phyloP scores from a whole-genome alignment of 2,797 vertebrate genomes.

The Sebastolobus alascanus region DNA sequence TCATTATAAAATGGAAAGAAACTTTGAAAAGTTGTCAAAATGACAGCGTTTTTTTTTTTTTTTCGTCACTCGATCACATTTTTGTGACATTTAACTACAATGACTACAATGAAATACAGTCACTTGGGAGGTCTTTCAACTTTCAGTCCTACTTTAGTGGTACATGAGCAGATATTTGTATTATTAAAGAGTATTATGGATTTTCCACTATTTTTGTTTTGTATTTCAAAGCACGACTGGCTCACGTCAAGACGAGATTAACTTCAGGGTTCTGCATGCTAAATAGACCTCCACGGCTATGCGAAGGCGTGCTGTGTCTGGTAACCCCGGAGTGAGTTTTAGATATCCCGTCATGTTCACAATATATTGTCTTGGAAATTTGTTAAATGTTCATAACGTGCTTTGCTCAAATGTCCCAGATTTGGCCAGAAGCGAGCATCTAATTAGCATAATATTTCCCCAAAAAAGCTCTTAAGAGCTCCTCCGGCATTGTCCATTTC shows the following conservation, averaged over 20 bases:
- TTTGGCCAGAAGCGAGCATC: slow-evolving; percentile 81
- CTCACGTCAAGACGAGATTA: slow-evolving; percentile 58
- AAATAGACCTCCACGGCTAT: slow-evolving; percentile 53
- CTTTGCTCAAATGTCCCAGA: slow-evolving; percentile 76
- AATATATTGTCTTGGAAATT: slow-evolving; percentile 78
- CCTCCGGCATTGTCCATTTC: slow-evolving; percentile 80
- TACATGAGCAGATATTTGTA: slow-evolving; percentile 1
- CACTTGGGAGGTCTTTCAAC: background rate
- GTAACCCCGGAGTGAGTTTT: slow-evolving; percentile 71
- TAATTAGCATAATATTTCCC: slow-evolving; percentile 85
- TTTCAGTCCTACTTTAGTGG: background rate
- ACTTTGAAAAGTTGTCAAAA: background rate
- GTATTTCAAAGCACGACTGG: slow-evolving; percentile 55
- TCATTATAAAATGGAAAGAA: background rate
- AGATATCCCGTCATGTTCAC: slow-evolving; percentile 71
- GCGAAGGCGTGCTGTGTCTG: slow-evolving; percentile 55
- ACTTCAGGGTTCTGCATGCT: slow-evolving; percentile 58
- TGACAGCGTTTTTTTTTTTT: background rate
- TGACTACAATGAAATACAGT: background rate
- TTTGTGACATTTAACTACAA: background rate
- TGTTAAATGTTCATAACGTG: slow-evolving; percentile 82
- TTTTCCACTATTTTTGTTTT: slow-evolving; percentile 47
- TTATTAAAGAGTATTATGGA: slow-evolving; percentile 6
- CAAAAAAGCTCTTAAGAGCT: slow-evolving; percentile 79
- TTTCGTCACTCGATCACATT: background rate